phyloP scores from a whole-genome alignment of 2,113 vertebrate species.

The Pedetes capensis region DNA sequence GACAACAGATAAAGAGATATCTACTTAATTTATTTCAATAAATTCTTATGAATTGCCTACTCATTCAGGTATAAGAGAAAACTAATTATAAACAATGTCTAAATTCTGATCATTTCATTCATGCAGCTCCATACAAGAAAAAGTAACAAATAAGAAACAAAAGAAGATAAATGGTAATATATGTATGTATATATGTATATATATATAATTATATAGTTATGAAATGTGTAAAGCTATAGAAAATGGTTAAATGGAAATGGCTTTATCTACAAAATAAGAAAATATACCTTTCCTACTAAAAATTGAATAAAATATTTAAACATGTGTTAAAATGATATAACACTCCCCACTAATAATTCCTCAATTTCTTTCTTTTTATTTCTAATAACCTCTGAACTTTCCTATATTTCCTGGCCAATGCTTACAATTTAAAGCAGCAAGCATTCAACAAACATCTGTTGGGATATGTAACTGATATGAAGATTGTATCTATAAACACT shows the following conservation, averaged over 20 bases:
- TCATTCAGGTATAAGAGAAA: not conserved
- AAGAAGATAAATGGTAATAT: not conserved
- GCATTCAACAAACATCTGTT: not conserved
- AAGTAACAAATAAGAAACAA: not conserved
- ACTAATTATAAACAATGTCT: not conserved
- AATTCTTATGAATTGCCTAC: not conserved
- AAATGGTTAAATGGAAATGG: not conserved
- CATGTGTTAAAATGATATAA: not conserved
- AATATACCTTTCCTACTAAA: not conserved
- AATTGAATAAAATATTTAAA: not conserved
- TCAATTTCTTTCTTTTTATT: not conserved
- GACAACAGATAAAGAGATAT: not conserved
- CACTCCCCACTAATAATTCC: not conserved
- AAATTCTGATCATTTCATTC: not conserved
- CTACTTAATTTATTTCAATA: not conserved
- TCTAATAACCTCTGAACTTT: not conserved
- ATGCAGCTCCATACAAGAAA: not conserved
- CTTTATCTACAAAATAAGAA: not conserved
- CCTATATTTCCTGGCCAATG: not conserved
- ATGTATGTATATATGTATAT: no score
- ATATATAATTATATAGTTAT: no score
- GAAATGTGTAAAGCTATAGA: not conserved
- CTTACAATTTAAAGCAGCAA: not conserved
- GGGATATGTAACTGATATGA: not conserved
- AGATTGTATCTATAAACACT: rapidly evolving